Base-by-base conservation (phyloP, 1,140 invertebrate genomes). In the Microvelia longipes region DNA sequence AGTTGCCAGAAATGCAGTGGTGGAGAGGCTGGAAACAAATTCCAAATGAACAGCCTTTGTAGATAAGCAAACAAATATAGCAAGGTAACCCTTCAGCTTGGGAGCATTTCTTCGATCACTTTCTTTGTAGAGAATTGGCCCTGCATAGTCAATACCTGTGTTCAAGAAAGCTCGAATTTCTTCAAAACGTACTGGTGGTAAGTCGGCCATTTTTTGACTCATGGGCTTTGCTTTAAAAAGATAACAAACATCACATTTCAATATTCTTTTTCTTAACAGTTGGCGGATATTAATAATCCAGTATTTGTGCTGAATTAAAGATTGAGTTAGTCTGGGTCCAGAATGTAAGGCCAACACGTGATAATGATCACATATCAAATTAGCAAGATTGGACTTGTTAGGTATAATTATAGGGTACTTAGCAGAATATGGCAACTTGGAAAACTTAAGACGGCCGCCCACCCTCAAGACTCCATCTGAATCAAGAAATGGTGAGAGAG, bases 121-220 rank as follows among this genome's bases (percentile, higher is more conserved):
- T 24, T 27, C 71, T 74, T 70, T 77, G 28, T 69, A 73, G 1
- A 72, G 50, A 1, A 80, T 72, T 5, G 78, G 78, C 1, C 80
- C 79, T 13, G 77, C 74, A 68, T 76, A 80, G 70, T 80, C 79
- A 0, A 80, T 69, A 25, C 79, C 80, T 29, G 66, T 69, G 29
- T 75, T 62, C n/a, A 62, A n/a, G 71, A 81, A 80, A 15, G 77
- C 65, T 24, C 70, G 67, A 19, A 74, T 25, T 61, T 71, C 70
- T 28, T 60, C 24, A 28, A 70, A n/a, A 14, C 69, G 62, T 27
- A 11, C n/a, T 19, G n/a, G 62, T 1, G 69, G 69, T 5, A 70
- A 61, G 29, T 70, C 63, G 25, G 35, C 69, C 63, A 68, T 68
- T 19, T 24, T 13, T n/a, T 28, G 67, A 15, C 1, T 2, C n/a